phyloP scores from a whole-genome alignment of 2,888 invertebrate species.

The Chrysotoxum bicinctum region DNA sequence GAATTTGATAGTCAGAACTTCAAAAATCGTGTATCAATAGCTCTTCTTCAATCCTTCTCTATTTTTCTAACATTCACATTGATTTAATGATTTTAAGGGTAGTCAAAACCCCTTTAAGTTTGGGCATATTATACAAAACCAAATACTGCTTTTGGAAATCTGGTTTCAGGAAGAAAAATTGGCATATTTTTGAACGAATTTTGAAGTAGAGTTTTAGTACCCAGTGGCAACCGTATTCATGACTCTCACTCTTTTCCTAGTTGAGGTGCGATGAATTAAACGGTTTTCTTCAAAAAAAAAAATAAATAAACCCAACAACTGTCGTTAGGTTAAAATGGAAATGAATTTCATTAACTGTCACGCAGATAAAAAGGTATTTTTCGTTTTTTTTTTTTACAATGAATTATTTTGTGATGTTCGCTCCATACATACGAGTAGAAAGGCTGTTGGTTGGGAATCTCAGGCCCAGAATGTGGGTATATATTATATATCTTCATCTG shows the following conservation, averaged over 20 bases:
- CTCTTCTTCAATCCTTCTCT: too few species aligned
- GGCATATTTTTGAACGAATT: too few species aligned
- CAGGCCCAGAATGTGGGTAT: background rate
- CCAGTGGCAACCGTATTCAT: background rate
- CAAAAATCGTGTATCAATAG: too few species aligned
- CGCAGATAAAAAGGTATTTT: constrained; percentile 1
- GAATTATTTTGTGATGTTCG: constrained; percentile 13
- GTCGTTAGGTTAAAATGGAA: background rate
- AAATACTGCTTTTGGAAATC: too few species aligned
- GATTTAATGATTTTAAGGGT: too few species aligned
- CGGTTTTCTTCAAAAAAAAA: background rate
- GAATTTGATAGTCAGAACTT: too few species aligned
- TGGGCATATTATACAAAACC: too few species aligned
- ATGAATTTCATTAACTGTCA: constrained; percentile 49
- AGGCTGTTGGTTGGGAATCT: background rate
- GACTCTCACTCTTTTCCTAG: background rate
- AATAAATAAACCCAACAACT: background rate
- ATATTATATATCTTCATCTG: background rate
- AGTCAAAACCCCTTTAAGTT: too few species aligned
- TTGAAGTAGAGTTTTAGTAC: too few species aligned
- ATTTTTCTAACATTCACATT: too few species aligned
- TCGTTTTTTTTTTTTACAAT: background rate
- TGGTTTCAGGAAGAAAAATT: too few species aligned
- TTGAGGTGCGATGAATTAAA: background rate
- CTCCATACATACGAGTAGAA: background rate